These are phyloP conservation scores for Plagodis pulveraria DNA, from an alignment of 2,888 invertebrate species.

Conservation along the genomic window DNA sequence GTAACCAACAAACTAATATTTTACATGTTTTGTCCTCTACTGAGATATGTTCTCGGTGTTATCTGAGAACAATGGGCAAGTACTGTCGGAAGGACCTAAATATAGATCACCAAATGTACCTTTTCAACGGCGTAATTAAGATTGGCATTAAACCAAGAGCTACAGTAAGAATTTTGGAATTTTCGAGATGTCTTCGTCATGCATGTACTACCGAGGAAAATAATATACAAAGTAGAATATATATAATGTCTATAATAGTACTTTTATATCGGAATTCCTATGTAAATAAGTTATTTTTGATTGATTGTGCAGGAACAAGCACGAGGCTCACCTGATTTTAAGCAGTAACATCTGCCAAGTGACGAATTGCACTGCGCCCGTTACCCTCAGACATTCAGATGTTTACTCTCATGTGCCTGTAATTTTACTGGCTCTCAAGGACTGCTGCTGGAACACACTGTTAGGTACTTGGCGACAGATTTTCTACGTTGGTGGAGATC, in stretches of 20 bases:
- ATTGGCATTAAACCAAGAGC: slow-evolving; percentile 55
- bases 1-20: not conserved
- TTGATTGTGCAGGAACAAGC: no score
- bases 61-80: slow-evolving; percentile 14
- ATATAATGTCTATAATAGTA: not conserved
- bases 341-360: no score
- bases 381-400: no score
- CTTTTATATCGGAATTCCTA: not conserved
- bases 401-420: no score
- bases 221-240: no score
- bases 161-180: slow-evolving; percentile 41
- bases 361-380: no score
- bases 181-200: not conserved
- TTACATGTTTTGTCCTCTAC: slow-evolving; percentile 4
- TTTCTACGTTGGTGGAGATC: no score
- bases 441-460: no score
- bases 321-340: no score
- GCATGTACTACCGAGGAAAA: no score
- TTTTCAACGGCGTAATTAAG: slow-evolving; percentile 47
- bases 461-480: no score
- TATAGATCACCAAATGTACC: slow-evolving; percentile 21
- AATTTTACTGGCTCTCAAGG: no score
- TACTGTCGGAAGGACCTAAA: slow-evolving; percentile 12
- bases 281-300: not conserved
- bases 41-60: not conserved